Evolutionary conservation across 2,113 vertebrate species (phyloP).

Genomic region (Raja brachyura): DNA sequence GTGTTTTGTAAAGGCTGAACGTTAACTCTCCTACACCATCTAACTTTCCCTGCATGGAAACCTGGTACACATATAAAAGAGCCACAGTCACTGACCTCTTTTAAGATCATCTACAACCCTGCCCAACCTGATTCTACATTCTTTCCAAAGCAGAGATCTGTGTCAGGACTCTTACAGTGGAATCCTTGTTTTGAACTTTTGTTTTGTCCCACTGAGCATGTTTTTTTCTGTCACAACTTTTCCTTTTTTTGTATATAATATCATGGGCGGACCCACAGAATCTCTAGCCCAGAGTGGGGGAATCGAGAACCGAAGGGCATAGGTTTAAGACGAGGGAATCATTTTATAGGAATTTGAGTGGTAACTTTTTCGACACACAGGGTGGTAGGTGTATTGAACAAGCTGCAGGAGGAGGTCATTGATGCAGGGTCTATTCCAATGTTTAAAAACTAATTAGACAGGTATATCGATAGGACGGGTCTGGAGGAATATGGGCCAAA

Average conservation of each 20-base stretch:
- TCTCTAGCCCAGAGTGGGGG: too few species aligned
- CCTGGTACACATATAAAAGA: neutral
- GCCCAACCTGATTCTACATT: neutral
- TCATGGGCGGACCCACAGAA: too few species aligned
- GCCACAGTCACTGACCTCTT: neutral
- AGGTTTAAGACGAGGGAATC: too few species aligned
- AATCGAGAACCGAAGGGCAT: too few species aligned
- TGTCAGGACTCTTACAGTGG: neutral
- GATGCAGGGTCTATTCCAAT: too few species aligned
- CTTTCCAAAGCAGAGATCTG: neutral
- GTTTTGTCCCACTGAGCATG: neutral
- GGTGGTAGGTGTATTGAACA: too few species aligned
- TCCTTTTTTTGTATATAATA: neutral
- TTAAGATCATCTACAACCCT: neutral
- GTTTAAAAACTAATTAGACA: too few species aligned
- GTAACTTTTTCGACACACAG: too few species aligned
- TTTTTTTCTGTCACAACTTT: neutral
- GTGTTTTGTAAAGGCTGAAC: neutral
- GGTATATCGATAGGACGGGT: too few species aligned
- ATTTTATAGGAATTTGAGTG: too few species aligned
- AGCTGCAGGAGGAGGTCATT: too few species aligned
- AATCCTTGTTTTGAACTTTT: neutral
- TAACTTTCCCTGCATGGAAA: neutral
- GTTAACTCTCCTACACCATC: neutral
- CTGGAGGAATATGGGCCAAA: too few species aligned